These are phyloP conservation scores for Mastomys natalensis DNA, from an alignment of 2,113 vertebrate species.

Conservation along the genomic window DNA sequence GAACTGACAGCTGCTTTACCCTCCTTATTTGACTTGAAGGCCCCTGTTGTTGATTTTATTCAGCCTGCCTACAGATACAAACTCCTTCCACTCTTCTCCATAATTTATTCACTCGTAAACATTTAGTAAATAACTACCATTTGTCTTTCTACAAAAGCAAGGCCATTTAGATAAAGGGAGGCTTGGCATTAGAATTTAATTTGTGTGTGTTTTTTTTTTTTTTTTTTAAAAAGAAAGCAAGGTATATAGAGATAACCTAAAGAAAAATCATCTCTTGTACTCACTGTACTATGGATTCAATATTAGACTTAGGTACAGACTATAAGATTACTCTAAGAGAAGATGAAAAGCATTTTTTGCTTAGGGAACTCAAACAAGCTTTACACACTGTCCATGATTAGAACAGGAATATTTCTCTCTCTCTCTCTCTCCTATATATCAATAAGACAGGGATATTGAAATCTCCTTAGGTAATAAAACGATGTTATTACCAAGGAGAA, in stretches of 20 bases:
- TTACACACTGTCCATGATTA: neutral
- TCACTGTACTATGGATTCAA: neutral
- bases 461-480: neutral
- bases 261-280: neutral
- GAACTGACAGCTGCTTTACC: neutral
- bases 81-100: neutral
- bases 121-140: slow-evolving; percentile 52
- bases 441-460: slow-evolving; percentile 24
- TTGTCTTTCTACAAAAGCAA: slow-evolving; percentile 56
- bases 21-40: neutral
- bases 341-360: slow-evolving; percentile 11
- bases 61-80: neutral
- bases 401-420: neutral
- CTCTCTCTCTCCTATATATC: neutral
- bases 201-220: too few relatives aligned
- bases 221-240: neutral
- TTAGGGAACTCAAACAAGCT: neutral
- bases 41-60: neutral
- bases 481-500: slow-evolving; percentile 48
- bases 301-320: neutral
- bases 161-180: slow-evolving; percentile 49
- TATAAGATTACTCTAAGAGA: neutral
- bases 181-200: slow-evolving; percentile 45
- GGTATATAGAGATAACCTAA: neutral
- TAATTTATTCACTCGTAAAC: slow-evolving; percentile 24